Percentiles rank a stretch among this genome's conserved stretches.
phyloP scores from a whole-genome alignment of 2,888 invertebrate genomes.

The Axea sp. region DNA sequence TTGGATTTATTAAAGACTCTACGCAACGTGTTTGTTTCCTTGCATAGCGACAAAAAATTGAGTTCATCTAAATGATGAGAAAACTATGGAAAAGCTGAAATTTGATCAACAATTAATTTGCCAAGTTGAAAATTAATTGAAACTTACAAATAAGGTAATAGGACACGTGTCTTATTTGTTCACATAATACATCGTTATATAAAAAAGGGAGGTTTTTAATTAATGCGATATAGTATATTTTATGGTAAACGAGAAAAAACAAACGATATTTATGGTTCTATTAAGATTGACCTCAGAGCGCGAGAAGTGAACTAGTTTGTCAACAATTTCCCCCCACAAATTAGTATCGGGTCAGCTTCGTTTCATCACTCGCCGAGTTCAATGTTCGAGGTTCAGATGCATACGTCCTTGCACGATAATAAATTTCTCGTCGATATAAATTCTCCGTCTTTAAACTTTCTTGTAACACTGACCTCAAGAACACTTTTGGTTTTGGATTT shows the following conservation, averaged over 20 bases:
- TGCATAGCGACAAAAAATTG: neutral
- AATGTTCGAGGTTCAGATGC: conserved; percentile 41
- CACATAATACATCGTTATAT: no score
- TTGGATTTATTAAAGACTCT: conserved; percentile 15
- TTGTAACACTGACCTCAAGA: conserved; percentile 37
- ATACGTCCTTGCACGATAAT: conserved; percentile 40
- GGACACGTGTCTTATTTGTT: neutral
- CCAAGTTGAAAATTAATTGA: no score
- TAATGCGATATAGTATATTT: no score
- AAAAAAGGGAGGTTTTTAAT: conserved; percentile 6
- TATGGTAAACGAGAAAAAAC: no score
- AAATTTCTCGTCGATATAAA: conserved; percentile 28
- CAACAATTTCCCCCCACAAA: conserved; percentile 34
- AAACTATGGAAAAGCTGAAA: neutral
- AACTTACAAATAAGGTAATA: conserved; percentile 13
- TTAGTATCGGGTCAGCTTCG: conserved; percentile 38
- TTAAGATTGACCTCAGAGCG: conserved; percentile 24
- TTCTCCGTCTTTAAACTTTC: conserved; percentile 25
- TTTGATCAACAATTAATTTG: no score
- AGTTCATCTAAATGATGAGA: conserved; percentile 6
- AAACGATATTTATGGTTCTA: conserved; percentile 32
- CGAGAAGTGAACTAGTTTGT: conserved; percentile 35
- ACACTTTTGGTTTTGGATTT: conserved; percentile 8
- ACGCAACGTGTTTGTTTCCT: conserved; percentile 5
- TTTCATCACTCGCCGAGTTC: conserved; percentile 43